A percentile compares a stretch with the other conserved stretches of the same genome.
Evolutionary conservation across 2,888 invertebrate species (phyloP).

Genomic region (Acleris holmiana): DNA sequence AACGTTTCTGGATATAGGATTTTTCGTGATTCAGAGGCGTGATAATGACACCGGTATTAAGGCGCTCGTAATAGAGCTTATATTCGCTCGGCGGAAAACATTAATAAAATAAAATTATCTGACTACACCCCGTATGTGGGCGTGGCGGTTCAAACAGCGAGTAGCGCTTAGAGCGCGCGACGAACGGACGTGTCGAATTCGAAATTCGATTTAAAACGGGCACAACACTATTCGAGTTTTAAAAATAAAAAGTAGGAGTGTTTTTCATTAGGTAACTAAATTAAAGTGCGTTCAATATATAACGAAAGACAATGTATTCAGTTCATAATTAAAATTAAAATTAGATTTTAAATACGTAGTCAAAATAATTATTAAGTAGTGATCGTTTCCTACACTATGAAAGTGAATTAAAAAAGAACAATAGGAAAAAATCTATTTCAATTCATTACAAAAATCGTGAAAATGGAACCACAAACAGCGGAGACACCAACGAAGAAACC

Average conservation of each 20-base stretch:
- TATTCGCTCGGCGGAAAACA: conserved; percentile 63
- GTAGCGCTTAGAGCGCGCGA: conserved; percentile 57
- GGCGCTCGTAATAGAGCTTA: conserved; percentile 68
- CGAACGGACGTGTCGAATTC: conserved; percentile 57
- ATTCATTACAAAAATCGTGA: conserved; percentile 36
- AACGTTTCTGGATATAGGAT: conserved; percentile 38
- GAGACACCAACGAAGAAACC: conserved; percentile 76
- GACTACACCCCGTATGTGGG: conserved; percentile 80
- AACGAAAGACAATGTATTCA: no score
- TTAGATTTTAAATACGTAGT: no score
- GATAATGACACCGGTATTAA: conserved; percentile 66
- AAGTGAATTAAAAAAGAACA: neutral
- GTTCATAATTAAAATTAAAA: no score
- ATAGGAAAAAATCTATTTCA: neutral
- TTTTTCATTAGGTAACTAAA: neutral
- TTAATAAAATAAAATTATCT: conserved; percentile 74
- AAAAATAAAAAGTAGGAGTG: neutral
- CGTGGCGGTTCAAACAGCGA: conserved; percentile 60
- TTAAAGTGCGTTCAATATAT: neutral
- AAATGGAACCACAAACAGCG: conserved; percentile 67
- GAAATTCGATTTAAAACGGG: conserved; percentile 32
- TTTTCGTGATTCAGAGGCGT: conserved; percentile 34
- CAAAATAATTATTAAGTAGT: no score
- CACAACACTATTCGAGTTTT: conserved; percentile 24
- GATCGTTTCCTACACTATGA: neutral